A percentile compares a stretch with the other conserved stretches of the same genome.
Evolutionary conservation across 2,797 vertebrate species (phyloP).

Genomic region (Cuculus canorus): DNA sequence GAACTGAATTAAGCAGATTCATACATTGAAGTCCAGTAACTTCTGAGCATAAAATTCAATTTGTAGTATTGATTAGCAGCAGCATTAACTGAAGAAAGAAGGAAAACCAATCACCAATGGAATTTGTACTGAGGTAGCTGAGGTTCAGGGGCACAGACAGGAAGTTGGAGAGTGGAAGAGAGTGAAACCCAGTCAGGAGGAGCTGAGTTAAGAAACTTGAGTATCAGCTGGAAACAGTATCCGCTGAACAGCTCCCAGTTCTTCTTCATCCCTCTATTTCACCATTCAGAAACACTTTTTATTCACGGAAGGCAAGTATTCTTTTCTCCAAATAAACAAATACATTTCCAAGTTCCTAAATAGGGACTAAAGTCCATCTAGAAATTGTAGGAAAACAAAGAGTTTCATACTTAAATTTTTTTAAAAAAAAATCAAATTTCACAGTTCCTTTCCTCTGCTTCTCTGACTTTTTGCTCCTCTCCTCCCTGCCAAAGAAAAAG

Average conservation of each 20-base stretch:
- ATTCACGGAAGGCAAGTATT: not conserved
- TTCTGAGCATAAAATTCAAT: conserved; percentile 2
- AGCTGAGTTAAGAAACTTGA: not conserved
- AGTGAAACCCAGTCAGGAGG: not conserved
- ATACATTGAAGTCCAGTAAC: not conserved
- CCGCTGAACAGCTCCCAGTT: not conserved
- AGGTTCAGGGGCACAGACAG: not conserved
- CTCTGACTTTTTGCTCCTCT: not conserved
- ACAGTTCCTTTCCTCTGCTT: not conserved
- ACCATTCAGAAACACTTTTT: not conserved
- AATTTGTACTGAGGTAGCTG: not conserved
- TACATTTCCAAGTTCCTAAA: not conserved
- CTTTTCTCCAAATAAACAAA: not conserved
- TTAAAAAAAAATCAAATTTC: not conserved
- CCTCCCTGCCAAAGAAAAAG: not conserved
- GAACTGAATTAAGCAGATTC: not conserved
- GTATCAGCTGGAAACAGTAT: not conserved
- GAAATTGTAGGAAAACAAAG: not conserved
- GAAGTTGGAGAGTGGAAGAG: not conserved
- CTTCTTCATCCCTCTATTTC: not conserved
- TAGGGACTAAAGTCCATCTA: not conserved
- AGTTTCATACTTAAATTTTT: not conserved
- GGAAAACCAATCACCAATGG: not conserved
- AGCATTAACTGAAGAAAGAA: not conserved
- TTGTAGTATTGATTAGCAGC: conserved; percentile 5